A percentile compares a stretch with the other conserved stretches of the same genome.
These are phyloP conservation scores for Cepaea nemoralis DNA, from an alignment of 1,140 invertebrate genomes.

Conservation along the genomic window DNA sequence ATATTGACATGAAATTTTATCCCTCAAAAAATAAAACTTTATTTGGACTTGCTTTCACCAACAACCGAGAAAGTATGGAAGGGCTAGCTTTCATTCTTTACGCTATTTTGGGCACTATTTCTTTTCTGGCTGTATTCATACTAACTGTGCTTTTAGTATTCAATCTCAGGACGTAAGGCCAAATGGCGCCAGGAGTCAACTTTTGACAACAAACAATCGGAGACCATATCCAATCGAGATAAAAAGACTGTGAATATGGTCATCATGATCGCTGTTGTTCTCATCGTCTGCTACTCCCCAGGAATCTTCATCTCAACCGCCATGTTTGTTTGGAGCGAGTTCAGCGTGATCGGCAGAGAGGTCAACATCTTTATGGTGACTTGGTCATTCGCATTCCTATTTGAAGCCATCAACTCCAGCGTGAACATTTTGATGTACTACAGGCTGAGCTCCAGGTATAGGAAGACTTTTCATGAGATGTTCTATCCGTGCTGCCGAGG, in stretches of 20 bases:
- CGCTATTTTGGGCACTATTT: not conserved
- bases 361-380: constrained; percentile 10
- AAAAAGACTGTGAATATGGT: constrained; percentile 26
- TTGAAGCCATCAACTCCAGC: constrained; percentile 29
- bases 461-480: constrained; percentile 2
- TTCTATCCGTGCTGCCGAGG: not conserved
- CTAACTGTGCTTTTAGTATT: not conserved
- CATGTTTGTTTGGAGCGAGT: not conserved
- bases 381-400: constrained; percentile 29
- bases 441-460: constrained; percentile 30
- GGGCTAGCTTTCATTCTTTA: constrained; percentile 6
- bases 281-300: constrained; percentile 21
- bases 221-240: not conserved
- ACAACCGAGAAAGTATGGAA: constrained; percentile 6
- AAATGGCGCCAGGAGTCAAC: constrained; percentile 22
- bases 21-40: constrained; percentile 21
- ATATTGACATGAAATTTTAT: constrained; percentile 26
- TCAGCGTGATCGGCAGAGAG: not conserved
- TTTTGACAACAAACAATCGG: not conserved
- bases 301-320: not conserved
- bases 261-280: constrained; percentile 12
- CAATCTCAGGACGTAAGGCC: not conserved
- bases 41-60: not conserved
- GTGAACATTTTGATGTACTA: constrained; percentile 30
- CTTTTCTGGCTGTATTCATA: constrained; percentile 1